A percentile compares a stretch with the other conserved stretches of the same genome.
phyloP scores from a whole-genome alignment of 2,797 vertebrate species.

The Taenioides sp. region DNA sequence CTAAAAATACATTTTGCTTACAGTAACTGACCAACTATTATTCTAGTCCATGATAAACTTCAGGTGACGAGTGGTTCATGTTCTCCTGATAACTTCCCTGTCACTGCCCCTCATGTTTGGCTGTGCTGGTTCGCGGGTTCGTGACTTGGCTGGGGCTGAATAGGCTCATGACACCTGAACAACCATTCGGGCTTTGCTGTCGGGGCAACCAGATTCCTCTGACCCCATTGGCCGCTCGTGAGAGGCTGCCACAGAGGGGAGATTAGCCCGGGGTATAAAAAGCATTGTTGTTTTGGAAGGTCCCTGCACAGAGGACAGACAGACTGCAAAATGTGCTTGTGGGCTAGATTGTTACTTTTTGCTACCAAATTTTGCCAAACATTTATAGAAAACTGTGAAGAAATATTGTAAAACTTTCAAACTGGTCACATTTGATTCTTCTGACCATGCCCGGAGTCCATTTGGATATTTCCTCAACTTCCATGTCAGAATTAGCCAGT shows the following conservation, averaged over 20 bases:
- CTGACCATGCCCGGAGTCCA: constrained; percentile 76
- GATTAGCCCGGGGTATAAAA: constrained; percentile 69
- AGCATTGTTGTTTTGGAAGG: constrained; percentile 34
- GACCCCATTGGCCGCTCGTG: constrained; percentile 67
- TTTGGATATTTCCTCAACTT: constrained; percentile 63
- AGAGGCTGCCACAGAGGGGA: constrained; percentile 50
- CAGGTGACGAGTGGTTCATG: background rate
- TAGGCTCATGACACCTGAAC: constrained; percentile 69
- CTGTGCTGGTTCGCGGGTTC: constrained; percentile 68
- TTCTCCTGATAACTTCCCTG: background rate
- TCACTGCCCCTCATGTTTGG: constrained; percentile 42
- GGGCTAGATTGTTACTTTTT: background rate
- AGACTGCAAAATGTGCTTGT: constrained; percentile 11
- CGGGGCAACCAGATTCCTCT: constrained; percentile 65
- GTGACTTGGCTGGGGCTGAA: constrained; percentile 67
- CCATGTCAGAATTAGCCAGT: constrained; percentile 34
- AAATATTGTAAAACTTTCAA: background rate
- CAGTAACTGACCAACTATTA: background rate
- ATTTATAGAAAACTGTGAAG: background rate
- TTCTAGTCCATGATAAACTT: constrained; percentile 18
- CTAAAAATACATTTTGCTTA: background rate
- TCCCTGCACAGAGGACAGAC: constrained; percentile 27
- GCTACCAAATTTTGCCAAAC: background rate
- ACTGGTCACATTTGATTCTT: background rate
- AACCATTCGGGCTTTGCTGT: constrained; percentile 60